Percentiles rank a stretch among this genome's conserved stretches.
Conservation (phyloP, 2,797 vertebrate species). For the Dallia pectoralis region DNA sequence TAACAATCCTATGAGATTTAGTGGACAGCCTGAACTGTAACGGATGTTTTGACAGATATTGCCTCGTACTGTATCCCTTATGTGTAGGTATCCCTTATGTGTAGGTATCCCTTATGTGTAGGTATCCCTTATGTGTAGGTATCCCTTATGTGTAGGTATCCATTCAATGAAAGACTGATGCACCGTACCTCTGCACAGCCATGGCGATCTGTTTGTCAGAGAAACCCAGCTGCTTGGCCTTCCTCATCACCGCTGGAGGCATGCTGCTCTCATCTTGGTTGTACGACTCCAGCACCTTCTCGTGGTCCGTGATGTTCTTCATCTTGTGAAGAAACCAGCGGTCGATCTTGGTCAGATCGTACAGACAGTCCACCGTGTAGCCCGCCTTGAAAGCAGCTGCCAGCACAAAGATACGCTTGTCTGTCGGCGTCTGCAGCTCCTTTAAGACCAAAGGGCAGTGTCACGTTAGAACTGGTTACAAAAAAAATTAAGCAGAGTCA, state of each 20-base stretch:
- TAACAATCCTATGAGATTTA: neutral
- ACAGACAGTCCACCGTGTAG: slow-evolving; percentile 89
- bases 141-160: neutral
- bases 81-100: neutral
- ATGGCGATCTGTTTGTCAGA: slow-evolving; percentile 95
- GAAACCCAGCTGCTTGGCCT: slow-evolving; percentile 95
- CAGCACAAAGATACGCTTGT: slow-evolving; percentile 96
- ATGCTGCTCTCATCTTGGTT: slow-evolving; percentile 78
- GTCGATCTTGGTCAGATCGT: slow-evolving; percentile 93
- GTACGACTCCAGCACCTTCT: slow-evolving; percentile 80
- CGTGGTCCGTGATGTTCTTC: slow-evolving; percentile 90
- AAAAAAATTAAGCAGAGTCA: neutral
- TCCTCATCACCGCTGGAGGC: slow-evolving; percentile 78
- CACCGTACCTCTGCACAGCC: slow-evolving; percentile 86
- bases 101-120: neutral
- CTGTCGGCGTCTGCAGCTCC: slow-evolving; percentile 94
- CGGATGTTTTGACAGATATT: neutral
- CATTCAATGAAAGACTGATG: too few species aligned
- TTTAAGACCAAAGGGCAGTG: slow-evolving; percentile 49
- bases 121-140: too few species aligned
- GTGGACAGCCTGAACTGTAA: neutral
- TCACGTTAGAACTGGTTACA: neutral
- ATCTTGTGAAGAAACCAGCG: slow-evolving; percentile 97
- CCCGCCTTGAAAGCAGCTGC: slow-evolving; percentile 83
- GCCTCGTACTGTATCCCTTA: neutral